These are phyloP conservation scores for Subanguina moxae DNA, from an alignment of 1,140 invertebrate genomes.

Conservation along the genomic window DNA sequence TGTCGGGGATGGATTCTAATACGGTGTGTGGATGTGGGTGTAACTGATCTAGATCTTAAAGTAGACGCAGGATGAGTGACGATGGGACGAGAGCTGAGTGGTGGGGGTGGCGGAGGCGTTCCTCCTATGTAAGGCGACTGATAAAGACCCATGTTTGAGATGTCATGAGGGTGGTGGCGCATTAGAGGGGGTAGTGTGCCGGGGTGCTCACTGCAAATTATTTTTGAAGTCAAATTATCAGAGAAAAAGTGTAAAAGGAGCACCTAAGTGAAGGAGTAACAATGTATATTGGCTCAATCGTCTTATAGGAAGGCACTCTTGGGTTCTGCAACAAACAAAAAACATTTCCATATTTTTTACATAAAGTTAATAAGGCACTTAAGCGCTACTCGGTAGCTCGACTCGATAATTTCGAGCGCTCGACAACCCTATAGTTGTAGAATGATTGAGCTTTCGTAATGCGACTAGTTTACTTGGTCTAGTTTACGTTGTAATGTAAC, in stretches of 20 bases:
- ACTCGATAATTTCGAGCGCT: too few species aligned
- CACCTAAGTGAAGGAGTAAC: slow-evolving; percentile 6
- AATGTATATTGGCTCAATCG: slow-evolving; percentile 9
- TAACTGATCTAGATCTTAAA: neutral
- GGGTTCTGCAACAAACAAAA: too few species aligned
- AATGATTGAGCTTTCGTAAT: too few species aligned
- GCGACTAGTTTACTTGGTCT: too few species aligned
- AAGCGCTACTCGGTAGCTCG: too few species aligned
- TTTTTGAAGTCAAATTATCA: neutral
- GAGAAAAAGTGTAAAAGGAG: neutral
- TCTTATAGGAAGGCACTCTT: neutral
- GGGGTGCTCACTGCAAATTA: neutral
- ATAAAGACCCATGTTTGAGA: neutral
- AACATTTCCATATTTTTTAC: too few species aligned
- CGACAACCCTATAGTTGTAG: too few species aligned
- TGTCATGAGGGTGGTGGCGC: neutral
- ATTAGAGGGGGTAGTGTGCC: neutral
- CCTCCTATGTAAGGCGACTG: neutral
- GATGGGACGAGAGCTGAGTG: slow-evolving; percentile 6
- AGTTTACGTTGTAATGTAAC: too few species aligned
- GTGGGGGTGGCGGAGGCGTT: neutral
- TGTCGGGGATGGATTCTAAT: neutral
- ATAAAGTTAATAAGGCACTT: too few species aligned
- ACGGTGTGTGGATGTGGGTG: slow-evolving; percentile 9
- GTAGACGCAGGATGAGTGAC: slow-evolving; percentile 4